Conservation (phyloP, 2,888 invertebrate species). For the Caenorhabditis afra region DNA sequence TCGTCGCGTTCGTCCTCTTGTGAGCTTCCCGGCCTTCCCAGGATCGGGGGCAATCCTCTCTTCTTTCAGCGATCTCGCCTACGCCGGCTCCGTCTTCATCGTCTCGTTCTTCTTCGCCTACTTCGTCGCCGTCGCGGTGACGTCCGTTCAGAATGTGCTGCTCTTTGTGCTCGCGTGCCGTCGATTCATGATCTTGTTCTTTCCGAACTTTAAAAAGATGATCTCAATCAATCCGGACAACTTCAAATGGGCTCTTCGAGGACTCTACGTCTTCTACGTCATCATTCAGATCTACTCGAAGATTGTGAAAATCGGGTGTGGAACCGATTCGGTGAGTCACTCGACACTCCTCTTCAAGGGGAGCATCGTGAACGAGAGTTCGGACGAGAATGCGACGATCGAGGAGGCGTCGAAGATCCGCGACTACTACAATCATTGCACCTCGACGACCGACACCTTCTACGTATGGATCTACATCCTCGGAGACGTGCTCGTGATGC, state of each 20-base stretch:
- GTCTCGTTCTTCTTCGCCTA: slow-evolving; percentile 29
- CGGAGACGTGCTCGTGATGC: slow-evolving; percentile 27
- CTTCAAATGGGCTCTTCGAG: slow-evolving; percentile 1
- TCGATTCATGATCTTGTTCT: slow-evolving; percentile 36
- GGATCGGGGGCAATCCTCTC: background rate
- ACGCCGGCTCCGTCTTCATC: slow-evolving; percentile 16
- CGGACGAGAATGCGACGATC: background rate
- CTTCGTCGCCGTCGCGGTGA: slow-evolving; percentile 26
- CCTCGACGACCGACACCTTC: slow-evolving; percentile 3
- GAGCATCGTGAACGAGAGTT: background rate
- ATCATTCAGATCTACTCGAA: slow-evolving; percentile 23
- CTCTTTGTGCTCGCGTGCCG: slow-evolving; percentile 29
- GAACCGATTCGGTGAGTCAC: slow-evolving; percentile 11
- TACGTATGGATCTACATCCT: slow-evolving; percentile 26
- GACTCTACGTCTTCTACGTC: slow-evolving; percentile 16
- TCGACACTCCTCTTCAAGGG: background rate
- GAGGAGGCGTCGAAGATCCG: background rate
- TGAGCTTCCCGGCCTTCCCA: background rate
- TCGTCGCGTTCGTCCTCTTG: slow-evolving; percentile 27
- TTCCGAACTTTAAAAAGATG: slow-evolving; percentile 30
- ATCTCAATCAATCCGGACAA: slow-evolving; percentile 34
- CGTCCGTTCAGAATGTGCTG: slow-evolving; percentile 33
- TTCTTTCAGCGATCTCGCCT: slow-evolving; percentile 11
- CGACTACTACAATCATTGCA: slow-evolving; percentile 10
- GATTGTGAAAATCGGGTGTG: slow-evolving; percentile 25